Conservation (phyloP, 2,113 vertebrate species). For the Sclerurus mexicanus region DNA sequence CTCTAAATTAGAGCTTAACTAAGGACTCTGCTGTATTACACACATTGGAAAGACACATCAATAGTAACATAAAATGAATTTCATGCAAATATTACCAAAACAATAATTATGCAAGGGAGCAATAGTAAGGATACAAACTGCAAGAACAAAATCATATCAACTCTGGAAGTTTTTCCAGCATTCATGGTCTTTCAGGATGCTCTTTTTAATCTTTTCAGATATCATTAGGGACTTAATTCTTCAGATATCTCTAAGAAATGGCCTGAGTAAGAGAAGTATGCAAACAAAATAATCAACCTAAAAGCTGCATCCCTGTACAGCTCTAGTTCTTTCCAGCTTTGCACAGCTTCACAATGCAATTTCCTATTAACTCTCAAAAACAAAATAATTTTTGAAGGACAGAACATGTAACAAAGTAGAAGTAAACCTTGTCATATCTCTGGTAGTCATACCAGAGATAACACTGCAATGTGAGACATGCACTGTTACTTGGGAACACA, state of each 20-base stretch:
- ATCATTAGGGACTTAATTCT: not conserved
- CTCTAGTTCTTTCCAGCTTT: conserved; percentile 41
- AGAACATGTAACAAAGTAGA: not conserved
- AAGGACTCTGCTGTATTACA: conserved; percentile 24
- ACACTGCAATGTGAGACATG: not conserved
- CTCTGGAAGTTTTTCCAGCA: not conserved
- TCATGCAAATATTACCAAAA: not conserved
- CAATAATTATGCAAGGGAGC: not conserved
- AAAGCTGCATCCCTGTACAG: conserved; percentile 32
- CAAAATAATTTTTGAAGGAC: not conserved
- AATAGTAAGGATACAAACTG: not conserved
- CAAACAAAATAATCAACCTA: conserved; percentile 65
- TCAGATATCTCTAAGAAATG: not conserved
- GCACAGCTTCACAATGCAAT: conserved; percentile 19
- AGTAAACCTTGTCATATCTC: conserved; percentile 5
- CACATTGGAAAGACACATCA: conserved; percentile 28
- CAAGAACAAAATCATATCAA: not conserved
- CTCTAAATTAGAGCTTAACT: conserved; percentile 44
- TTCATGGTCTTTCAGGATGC: not conserved
- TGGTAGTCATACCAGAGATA: not conserved
- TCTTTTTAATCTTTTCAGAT: not conserved
- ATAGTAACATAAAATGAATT: conserved; percentile 13
- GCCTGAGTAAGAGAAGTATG: conserved; percentile 23
- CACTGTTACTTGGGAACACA: conserved; percentile 22
- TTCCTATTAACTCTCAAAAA: conserved; percentile 28